Conservation (phyloP, 2,113 vertebrate species). For the Paralichthys olivaceus region DNA sequence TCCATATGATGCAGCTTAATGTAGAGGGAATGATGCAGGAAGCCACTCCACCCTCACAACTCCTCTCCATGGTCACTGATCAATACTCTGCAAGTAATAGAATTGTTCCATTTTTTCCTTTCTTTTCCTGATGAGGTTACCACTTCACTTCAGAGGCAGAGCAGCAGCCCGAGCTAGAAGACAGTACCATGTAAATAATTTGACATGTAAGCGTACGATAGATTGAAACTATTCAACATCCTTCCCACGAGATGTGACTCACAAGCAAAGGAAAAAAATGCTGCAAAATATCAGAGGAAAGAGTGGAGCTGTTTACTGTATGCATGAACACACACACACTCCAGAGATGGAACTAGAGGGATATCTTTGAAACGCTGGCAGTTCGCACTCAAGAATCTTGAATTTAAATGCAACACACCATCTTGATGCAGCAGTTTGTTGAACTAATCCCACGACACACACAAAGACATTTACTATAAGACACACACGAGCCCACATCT, state of each 20-base stretch:
- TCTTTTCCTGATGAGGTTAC: constrained; percentile 27
- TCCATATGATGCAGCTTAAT: background rate
- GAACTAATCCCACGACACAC: constrained; percentile 40
- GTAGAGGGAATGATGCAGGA: constrained; percentile 13
- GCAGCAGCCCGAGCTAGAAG: background rate
- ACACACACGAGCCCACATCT: constrained; percentile 47
- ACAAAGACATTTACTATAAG: constrained; percentile 13
- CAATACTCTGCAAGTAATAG: constrained; percentile 52
- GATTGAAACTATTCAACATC: constrained; percentile 10
- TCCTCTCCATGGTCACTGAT: constrained; percentile 50
- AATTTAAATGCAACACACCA: constrained; percentile 36
- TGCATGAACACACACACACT: constrained; percentile 9
- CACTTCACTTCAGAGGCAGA: constrained; percentile 11
- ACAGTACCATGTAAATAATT: background rate
- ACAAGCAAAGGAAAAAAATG: background rate
- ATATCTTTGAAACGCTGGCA: constrained; percentile 2
- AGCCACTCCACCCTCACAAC: constrained; percentile 27
- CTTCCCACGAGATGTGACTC: background rate
- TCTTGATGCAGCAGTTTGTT: constrained; percentile 36
- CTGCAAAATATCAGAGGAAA: background rate
- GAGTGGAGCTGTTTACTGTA: background rate
- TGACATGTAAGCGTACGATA: background rate
- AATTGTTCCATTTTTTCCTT: constrained; percentile 40
- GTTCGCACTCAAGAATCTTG: constrained; percentile 4
- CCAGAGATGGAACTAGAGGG: background rate